These are phyloP conservation scores for Brachyhypopomus gauderio DNA, from an alignment of 2,113 vertebrate species.

Conservation along the genomic window DNA sequence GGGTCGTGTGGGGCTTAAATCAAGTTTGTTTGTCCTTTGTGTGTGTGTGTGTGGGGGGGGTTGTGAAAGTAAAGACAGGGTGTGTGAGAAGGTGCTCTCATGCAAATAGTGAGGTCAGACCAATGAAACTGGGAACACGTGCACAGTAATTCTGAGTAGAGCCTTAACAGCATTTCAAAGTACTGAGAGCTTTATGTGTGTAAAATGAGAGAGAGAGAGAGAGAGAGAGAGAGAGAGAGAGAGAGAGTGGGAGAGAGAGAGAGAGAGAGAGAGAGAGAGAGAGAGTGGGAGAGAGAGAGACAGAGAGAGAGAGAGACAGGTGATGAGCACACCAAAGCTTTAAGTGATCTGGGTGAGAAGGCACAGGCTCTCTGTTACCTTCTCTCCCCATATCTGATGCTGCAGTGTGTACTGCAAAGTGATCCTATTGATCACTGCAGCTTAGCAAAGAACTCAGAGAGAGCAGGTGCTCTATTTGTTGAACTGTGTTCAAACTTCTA, in stretches of 20 bases:
- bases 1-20: neutral
- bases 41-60: slow-evolving; percentile 37
- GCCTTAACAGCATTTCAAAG: neutral
- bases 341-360: neutral
- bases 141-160: slow-evolving; percentile 54
- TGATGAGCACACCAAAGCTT: neutral
- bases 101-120: slow-evolving; percentile 60
- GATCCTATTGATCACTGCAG: neutral
- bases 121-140: slow-evolving; percentile 46
- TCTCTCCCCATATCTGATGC: neutral
- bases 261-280: too few species aligned
- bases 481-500: neutral
- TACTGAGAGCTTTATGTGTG: slow-evolving; percentile 4
- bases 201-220: too few species aligned
- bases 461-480: neutral
- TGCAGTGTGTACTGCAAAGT: neutral
- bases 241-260: too few species aligned
- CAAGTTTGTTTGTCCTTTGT: slow-evolving; percentile 23
- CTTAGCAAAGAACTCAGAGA: neutral
- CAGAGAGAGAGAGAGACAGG: too few species aligned
- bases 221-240: too few species aligned
- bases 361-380: neutral
- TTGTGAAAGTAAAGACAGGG: slow-evolving; percentile 67
- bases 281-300: too few species aligned
- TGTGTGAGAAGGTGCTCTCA: slow-evolving; percentile 59